Base-by-base conservation (phyloP, 2,113 vertebrate species). In the Helogale parvula region DNA sequence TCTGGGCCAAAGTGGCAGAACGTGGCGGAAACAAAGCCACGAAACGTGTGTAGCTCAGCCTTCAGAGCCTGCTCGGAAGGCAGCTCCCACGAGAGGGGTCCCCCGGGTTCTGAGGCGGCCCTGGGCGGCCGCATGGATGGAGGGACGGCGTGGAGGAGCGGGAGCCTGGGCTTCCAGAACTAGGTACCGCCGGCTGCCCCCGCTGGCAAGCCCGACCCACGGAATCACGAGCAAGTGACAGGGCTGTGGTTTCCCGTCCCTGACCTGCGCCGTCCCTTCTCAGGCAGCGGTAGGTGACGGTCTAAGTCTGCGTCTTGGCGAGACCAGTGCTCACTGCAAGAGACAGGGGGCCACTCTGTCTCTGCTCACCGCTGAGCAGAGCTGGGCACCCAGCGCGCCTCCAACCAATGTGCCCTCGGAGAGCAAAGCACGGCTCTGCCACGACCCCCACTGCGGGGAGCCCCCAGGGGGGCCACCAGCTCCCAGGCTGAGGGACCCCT, bases 401-500 rank as follows among this genome's bases (percentile, higher is more conserved):
- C 77, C 63, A 65, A 63, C 54, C 9, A 3, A 0, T 0, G 7
- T 38, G 19, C 2, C 0, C 35, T 79, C 19, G 2, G 52, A 38
- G 41, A 15, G 38, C 66, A 57, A 2, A 12, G 14, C 23, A n/a
- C 21, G 35, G 35, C n/a, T 54, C 13, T 14, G 4, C 15, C 0
- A 2, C 7, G 2, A 21, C 45, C 0, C 0, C 17, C 29, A n/a
- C 27, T 45, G 38, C 23, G 0, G 17, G 1, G 31, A 23, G 82
- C 82, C 4, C 3, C 38, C 5, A 0, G 7, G 0, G 35, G 74
- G 50, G 21, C 25, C 29, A 4, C 79, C 29, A 5, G 66, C 50
- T 25, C n/a, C 19, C 15, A 2, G 35, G 47, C 33, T 4, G 25
- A 27, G 29, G 9, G 4, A 14, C 33, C 6, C 66, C 45, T 41